Percentiles rank a stretch among this genome's conserved stretches.
Conservation (phyloP, 1,140 invertebrate genomes). For the Apis mellifera region DNA sequence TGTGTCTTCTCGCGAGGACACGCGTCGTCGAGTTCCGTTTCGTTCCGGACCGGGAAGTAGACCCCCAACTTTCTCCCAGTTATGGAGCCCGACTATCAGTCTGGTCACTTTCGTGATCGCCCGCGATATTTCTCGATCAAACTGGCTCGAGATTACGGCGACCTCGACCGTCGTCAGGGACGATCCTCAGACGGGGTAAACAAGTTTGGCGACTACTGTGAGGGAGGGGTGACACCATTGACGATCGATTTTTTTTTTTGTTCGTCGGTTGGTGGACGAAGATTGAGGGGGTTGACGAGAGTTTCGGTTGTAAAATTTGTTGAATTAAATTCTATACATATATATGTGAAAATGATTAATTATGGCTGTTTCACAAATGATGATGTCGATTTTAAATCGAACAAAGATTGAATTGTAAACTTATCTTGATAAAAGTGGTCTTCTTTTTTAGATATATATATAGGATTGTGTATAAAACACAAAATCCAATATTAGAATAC, state of each 20-base stretch:
- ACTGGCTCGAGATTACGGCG: not conserved
- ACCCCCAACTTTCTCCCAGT: not conserved
- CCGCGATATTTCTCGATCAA: conserved; percentile 14
- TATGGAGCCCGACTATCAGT: conserved; percentile 15
- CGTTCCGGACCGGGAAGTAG: not conserved
- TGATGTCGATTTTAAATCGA: too few species aligned
- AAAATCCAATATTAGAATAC: not conserved
- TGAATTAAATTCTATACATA: too few species aligned
- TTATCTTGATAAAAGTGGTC: too few species aligned
- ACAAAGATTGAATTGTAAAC: too few species aligned
- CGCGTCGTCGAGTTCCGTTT: not conserved
- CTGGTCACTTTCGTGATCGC: conserved; percentile 39
- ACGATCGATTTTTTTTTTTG: not conserved
- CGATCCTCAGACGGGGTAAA: not conserved
- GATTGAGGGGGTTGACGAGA: not conserved
- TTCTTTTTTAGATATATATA: too few species aligned
- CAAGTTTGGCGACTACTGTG: not conserved
- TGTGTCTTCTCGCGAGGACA: not conserved
- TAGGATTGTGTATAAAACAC: not conserved
- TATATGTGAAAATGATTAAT: too few species aligned
- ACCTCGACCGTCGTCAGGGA: not conserved
- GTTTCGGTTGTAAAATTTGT: not conserved
- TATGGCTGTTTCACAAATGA: too few species aligned
- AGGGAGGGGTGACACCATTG: too few species aligned
- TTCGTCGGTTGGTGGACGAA: too few species aligned